Evolutionary conservation across 2,888 invertebrate species (phyloP), one percentile per base, ranked within the genome.

Genomic region (Temnothorax unifasciatus): DNA sequence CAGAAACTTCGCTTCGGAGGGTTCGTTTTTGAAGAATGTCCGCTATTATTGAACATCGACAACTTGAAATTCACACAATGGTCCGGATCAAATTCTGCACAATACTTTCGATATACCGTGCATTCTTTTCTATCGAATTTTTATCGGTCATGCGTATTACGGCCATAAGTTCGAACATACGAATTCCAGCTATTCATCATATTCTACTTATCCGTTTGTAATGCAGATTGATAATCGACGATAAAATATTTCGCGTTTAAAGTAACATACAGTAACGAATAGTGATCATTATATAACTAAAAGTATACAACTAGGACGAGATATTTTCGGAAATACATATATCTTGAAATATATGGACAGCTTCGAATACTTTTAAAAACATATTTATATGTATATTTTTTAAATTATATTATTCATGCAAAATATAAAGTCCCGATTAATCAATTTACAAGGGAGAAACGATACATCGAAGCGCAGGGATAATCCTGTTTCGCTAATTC

Each of bases 21-120:
- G 25, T 73, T n/a, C 69, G 25, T 54, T 68, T 77, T 69, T 77
- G 52, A 77, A 77, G 77, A 68, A 77, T 77, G 69, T 77, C 41
- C n/a, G 41, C 41, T 66, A 68, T 77, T 77, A 77, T 68, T 41
- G 69, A 68, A 54, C 68, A 77, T 77, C 68, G 69, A n/a, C 77
- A 77, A 77, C 69, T 77, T 68, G 69, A 77, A 77, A 77, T 77
- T 54, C 52, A 13, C 69, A 77, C 77, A 77, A 77, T 68, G n/a
- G 77, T 3, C 13, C 9, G n/a, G 77, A n/a, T 77, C 69, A 68
- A 77, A 77, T 54, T 77, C 68, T 68, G 41, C 69, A 77, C 77
- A 68, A 77, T 77, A 77, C 69, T 52, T 41, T 52, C 69, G 41
- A 54, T 54, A 68, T 44, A 69, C 9, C 77, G n/a, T 29, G 54